These are phyloP conservation scores for Fringilla coelebs DNA, from an alignment of 2,797 vertebrate genomes.

Conservation along the genomic window DNA sequence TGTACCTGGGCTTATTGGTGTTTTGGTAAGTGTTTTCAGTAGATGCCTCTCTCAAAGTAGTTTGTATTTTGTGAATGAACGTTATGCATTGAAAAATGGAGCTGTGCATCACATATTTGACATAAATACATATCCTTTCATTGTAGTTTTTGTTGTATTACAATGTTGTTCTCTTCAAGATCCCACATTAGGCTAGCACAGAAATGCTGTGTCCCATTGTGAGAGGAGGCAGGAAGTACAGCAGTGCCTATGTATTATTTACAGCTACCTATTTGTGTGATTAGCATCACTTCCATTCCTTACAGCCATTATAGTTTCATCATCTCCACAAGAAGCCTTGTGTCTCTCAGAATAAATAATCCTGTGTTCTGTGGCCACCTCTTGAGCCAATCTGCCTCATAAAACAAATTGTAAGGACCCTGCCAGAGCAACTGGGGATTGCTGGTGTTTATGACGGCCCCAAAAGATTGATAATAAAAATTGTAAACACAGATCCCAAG, in stretches of 20 bases:
- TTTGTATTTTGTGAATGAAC: neutral
- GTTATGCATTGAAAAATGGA: neutral
- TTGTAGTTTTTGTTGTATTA: neutral
- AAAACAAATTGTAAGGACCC: neutral
- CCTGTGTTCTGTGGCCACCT: neutral
- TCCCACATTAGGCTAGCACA: neutral
- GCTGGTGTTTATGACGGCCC: neutral
- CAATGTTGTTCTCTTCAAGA: neutral
- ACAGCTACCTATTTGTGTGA: neutral
- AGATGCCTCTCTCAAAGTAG: neutral
- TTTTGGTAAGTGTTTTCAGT: neutral
- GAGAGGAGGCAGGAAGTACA: neutral
- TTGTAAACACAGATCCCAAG: neutral
- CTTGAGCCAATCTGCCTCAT: conserved; percentile 4
- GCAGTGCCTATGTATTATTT: conserved; percentile 33
- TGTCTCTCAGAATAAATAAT: conserved; percentile 12
- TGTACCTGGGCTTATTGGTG: neutral
- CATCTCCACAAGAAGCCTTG: conserved; percentile 12
- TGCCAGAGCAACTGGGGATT: neutral
- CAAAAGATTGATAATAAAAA: neutral
- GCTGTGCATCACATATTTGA: neutral
- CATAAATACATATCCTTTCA: neutral
- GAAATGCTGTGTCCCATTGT: neutral
- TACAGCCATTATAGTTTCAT: neutral
- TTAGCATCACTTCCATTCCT: neutral